Evolutionary conservation across 2,113 vertebrate genomes (phyloP), one percentile per base, ranked within the genome.

Genomic region (Mohoua ochrocephala): DNA sequence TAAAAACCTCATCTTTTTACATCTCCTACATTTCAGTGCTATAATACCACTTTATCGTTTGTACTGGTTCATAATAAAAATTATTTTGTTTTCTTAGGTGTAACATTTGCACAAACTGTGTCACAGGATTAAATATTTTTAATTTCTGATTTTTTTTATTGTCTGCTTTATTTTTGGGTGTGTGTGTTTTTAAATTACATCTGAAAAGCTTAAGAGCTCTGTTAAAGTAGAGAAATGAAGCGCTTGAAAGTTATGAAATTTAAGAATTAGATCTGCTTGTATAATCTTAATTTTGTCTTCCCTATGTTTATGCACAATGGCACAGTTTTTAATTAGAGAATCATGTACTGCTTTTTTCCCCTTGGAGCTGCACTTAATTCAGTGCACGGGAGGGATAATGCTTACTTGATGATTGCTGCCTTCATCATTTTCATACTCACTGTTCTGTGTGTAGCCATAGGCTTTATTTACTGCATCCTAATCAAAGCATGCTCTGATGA

Each of bases 121-220:
- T 79, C 26, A 44, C 23, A 9, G 17, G 15, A 84, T 96, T 94
- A 50, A 49, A 60, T 23, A 17, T 10, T 96, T 93, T 91, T 71
- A 54, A 86, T 90, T 94, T 84, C 87, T 93, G 78, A 70, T 97
- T 97, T 97, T 94, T 94, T 64, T 83, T 95, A 88, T 92, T 79
- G 11, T 80, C 47, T 83, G 52, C 67, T 76, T 71, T 80, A 24
- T 84, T 91, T 81, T 85, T 33, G 44, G 12, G 9, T 3, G 9
- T 21, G 11, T 35, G 3, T 68, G 9, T 45, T 82, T 90, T 16
- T 69, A 54, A 80, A 87, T 53, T 57, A 15, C 5, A n/a, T 37
- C 22, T 52, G 44, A 63, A 82, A 84, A 71, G 11, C 18, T 50
- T 45, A 53, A 75, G n/a, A 42, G 15, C 30, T 89, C 44, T 60